Base-by-base conservation (phyloP, 2,888 invertebrate genomes). In the Tetanocera ferruginea region DNA sequence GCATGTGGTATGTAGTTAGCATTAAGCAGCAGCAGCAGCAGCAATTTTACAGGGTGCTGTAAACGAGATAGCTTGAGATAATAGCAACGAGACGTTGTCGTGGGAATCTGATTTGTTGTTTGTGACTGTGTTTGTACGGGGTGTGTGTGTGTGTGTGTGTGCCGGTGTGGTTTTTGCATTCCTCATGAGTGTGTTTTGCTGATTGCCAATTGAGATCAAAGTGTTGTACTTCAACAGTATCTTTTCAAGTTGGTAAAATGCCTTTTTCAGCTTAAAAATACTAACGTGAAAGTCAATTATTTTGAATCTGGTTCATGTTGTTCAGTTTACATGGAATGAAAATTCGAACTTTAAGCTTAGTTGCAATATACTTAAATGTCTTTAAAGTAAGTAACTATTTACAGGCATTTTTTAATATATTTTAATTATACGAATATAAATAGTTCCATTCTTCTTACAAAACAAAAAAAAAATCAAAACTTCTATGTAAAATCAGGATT, bases 121-220 rank as follows among this genome's bases (percentile, higher is more conserved):
- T 71, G 43, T 31, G 57, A 55, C 31, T 71, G n/a, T 23, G 19
- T 37, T 4, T 55, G 55, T 19, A 6, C 62, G n/a, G 5, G 9
- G n/a, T 73, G 28, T 43, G 23, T 31, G 52, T 71, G n/a, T 23
- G 19, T 37, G 14, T 55, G 55, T 19, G 17, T 73, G n/a, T 28
- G 60, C 49, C 5, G 9, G n/a, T 73, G 28, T 43, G 23, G 19
- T 14, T 17, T 17, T 49, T 37, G 72, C 60, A 23, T 8, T 37
- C n/a, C 55, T 23, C 19, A 23, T 28, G 55, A 25, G 31, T 25
- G 14, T 55, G n/a, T 55, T 37, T 31, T 19, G 9, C 34, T 31
- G 71, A 31, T 71, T 55, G 55, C 25, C 70, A 71, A 71, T 71
- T 55, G 57, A 52, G 55, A 31, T 31, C 55, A 31, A 73, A 73